Conservation (phyloP, 2,797 vertebrate genomes). For the Lepus oiostolus region DNA sequence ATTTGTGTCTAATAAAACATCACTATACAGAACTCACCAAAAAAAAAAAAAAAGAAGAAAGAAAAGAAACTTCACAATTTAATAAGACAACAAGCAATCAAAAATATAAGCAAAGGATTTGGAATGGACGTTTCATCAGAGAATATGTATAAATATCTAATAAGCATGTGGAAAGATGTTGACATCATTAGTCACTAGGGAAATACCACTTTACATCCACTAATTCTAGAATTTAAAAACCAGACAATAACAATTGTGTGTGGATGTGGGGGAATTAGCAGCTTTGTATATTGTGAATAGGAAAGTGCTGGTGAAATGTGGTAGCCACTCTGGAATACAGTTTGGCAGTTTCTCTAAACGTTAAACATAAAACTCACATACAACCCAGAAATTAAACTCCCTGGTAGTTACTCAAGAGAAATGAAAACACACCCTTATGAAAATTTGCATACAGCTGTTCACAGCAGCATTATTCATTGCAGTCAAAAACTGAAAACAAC, state of each 20-base stretch:
- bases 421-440: background rate
- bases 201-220: background rate
- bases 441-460: background rate
- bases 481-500: background rate
- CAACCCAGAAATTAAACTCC: background rate
- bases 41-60: background rate
- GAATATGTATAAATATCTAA: background rate
- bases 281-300: background rate
- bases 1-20: conserved; percentile 26
- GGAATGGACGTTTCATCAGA: conserved; percentile 26
- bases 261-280: conserved; percentile 18
- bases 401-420: background rate
- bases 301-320: too few relatives aligned
- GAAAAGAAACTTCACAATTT: background rate
- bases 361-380: conserved; percentile 44
- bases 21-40: conserved; percentile 7
- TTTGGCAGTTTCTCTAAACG: conserved; percentile 20
- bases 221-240: background rate
- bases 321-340: background rate
- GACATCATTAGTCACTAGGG: background rate
- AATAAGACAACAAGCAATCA: background rate
- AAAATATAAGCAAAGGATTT: conserved; percentile 13
- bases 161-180: background rate
- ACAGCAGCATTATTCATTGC: background rate
- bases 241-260: background rate